Evolutionary conservation across 2,113 vertebrate genomes (phyloP).

Genomic region (Phyllostomus discolor): DNA sequence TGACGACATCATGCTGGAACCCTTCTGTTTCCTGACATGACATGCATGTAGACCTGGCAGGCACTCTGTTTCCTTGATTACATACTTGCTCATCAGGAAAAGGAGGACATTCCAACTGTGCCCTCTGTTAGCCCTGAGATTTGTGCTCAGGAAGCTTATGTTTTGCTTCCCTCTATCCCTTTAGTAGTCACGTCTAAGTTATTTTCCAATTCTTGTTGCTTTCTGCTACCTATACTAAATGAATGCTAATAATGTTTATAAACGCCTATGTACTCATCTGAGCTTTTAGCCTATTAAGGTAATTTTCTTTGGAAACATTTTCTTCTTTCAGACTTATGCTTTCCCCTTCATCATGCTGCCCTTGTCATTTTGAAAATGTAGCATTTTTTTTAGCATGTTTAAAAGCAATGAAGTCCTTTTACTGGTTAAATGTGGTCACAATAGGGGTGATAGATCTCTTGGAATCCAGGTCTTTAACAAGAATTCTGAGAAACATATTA

Average conservation of each 20-base stretch:
- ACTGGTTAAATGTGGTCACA: neutral
- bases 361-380: slow-evolving; percentile 28
- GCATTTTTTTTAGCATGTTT: slow-evolving; percentile 7
- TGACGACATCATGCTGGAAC: neutral
- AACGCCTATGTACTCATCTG: slow-evolving; percentile 21
- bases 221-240: slow-evolving; percentile 53
- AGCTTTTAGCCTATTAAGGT: slow-evolving; percentile 38
- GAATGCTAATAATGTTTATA: slow-evolving; percentile 62
- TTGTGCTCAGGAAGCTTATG: slow-evolving; percentile 54
- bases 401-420: neutral
- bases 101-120: slow-evolving; percentile 43
- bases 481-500: slow-evolving; percentile 34
- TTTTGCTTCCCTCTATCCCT: slow-evolving; percentile 30
- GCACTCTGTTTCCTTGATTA: slow-evolving; percentile 39
- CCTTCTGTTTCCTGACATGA: slow-evolving; percentile 25
- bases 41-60: slow-evolving; percentile 39
- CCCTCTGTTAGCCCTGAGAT: slow-evolving; percentile 37
- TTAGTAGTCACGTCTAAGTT: slow-evolving; percentile 55
- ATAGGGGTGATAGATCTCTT: neutral
- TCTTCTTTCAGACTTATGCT: slow-evolving; percentile 9
- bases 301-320: slow-evolving; percentile 45
- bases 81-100: slow-evolving; percentile 16
- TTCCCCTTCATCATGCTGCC: slow-evolving; percentile 13
- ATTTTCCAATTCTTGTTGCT: slow-evolving; percentile 43
- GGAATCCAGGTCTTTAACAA: slow-evolving; percentile 3